Evolutionary conservation across 1,140 invertebrate species (phyloP), one percentile per base, ranked within the genome.

Genomic region (Agrypnia vestita): DNA sequence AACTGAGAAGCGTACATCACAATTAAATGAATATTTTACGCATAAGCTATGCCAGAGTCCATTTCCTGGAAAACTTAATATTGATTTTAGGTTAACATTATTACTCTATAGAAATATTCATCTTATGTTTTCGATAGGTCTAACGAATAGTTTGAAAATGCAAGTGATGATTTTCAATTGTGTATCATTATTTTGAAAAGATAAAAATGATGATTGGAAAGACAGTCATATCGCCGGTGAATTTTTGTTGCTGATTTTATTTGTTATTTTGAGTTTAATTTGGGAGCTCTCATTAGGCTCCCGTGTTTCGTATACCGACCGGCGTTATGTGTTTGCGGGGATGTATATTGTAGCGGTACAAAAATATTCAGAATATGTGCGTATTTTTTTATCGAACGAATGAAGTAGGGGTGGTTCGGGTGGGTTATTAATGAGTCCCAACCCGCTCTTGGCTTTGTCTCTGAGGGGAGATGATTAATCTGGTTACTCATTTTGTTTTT

Each of bases 401-500:
- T 71, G 76, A 82, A 77, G 76, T 69, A 79, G 19, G 69, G 56
- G 44, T n/a, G 75, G 51, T 12, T 64, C n/a, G 69, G 59, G 74
- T 47, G 78, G 47, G 78, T 82, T 82, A 82, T 82, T 82, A 82
- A 82, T 82, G 81, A 82, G 72, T 78, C 69, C 74, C 78, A 77
- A 77, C 81, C 81, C 76, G 75, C 78, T 75, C 71, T 76, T 78
- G 62, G 76, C 76, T 80, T 82, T 82, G 81, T 82, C 81, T 82
- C 81, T 75, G 67, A 61, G 79, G 81, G 78, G 61, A 80, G 77
- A 82, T 82, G 81, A 82, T 82, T 82, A 82, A 82, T 82, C 81
- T 82, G 81, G 78, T 82, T 78, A 76, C 81, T 67, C 78, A 75
- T 82, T 82, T 82, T 82, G 81, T 82, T 82, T 82, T 82, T 73